Base-by-base conservation (phyloP, 2,113 vertebrate species). In the Pyrgilauda ruficollis region DNA sequence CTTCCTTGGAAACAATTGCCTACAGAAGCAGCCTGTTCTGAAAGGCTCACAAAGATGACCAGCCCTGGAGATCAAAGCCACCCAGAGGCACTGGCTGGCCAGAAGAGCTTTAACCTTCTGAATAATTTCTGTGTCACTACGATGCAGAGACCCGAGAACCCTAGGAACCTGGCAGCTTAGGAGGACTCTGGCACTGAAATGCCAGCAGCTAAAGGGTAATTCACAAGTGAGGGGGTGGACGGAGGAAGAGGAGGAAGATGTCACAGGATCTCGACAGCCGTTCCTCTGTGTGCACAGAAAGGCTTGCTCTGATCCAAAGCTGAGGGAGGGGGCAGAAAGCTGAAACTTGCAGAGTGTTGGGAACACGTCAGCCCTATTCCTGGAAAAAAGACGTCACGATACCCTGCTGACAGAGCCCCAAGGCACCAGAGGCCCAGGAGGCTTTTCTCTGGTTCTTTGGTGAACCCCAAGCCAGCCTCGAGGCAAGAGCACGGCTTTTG, bases 1-100 rank as follows among this genome's bases (percentile, higher is more conserved):
- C 96, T 94, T 95, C 94, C 96, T 96, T 96, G 96, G 96, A 96
- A 96, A 97, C 94, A 94, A 93, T 90, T 93, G 83, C 96, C 92
- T 89, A 47, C 86, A 93, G 93, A 84, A 90, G 64, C 92, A 97
- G 90, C 37, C n/a, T 90, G 76, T 84, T 96, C 69, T 73, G 37
- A 81, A 86, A 1, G 2, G 61, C 44, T 91, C 77, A 37, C 66
- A 84, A 8, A 68, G 90, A 75, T 96, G 93, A 94, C 92, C 94
- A 91, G 77, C 61, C 53, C 62, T 72, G 66, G 77, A 91, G 66
- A 93, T 72, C 77, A 95, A 94, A 94, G 73, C 35, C 1, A 10
- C 61, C 24, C 52, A 74, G 67, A 58, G 39, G 68, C 30, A 69
- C 15, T 2, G 7, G 20, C 41, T 53, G 30, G 64, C 46, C 83